phyloP scores from a whole-genome alignment of 1,140 invertebrate species.

The Euglossa dilemma region DNA sequence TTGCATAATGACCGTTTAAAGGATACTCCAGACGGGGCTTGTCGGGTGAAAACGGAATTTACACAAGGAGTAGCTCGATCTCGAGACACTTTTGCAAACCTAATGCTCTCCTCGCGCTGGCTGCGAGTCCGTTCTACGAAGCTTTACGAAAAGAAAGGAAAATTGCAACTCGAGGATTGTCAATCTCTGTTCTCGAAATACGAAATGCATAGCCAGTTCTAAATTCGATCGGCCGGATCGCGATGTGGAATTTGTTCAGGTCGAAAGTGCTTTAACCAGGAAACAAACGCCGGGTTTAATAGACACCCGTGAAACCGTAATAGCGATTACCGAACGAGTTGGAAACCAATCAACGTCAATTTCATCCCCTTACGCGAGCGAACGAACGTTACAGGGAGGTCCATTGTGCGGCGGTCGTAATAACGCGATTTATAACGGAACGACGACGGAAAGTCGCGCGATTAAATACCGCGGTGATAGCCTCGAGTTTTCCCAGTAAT shows the following conservation, averaged over 20 bases:
- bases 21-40: neutral
- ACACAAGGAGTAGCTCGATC: neutral
- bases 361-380: neutral
- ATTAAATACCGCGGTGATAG: neutral
- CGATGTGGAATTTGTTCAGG: neutral
- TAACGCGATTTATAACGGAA: neutral
- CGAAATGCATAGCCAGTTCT: neutral
- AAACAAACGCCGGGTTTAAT: neutral
- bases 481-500: neutral
- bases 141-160: no score
- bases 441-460: neutral
- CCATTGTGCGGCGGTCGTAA: no score
- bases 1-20: constrained; percentile 36
- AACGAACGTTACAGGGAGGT: neutral
- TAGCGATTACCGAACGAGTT: neutral
- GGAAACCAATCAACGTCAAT: neutral
- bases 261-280: neutral
- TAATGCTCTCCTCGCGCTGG: neutral
- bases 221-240: neutral
- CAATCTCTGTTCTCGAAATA: neutral
- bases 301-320: neutral
- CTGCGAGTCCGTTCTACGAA: neutral
- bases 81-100: neutral
- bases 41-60: constrained; percentile 4
- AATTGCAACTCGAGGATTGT: no score